Percentiles rank a stretch among this genome's conserved stretches.
Conservation (phyloP, 53 echinoderm and acorn worm species). For the Temnopleurus reevesii region DNA sequence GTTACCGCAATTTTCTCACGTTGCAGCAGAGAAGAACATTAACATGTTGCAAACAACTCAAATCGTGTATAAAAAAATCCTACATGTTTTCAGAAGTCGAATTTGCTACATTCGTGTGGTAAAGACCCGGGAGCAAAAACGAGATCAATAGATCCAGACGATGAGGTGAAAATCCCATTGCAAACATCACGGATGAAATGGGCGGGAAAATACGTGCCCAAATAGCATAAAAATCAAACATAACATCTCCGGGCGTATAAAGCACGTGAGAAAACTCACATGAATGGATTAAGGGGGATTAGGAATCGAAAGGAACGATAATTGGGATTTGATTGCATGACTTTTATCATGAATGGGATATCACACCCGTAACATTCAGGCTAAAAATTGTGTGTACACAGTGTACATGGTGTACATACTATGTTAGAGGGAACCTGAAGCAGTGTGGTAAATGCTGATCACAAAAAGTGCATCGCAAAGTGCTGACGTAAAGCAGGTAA, state of each 20-base stretch:
- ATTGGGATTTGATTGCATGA: constrained; percentile 3
- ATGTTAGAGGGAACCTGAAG: no score
- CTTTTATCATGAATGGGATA: not conserved
- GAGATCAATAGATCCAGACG: not conserved
- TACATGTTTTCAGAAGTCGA: not conserved
- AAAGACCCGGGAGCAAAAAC: not conserved
- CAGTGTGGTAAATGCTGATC: no score
- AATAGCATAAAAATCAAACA: not conserved
- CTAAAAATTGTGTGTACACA: not conserved
- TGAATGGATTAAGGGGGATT: constrained; percentile 4
- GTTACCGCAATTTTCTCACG: no score
- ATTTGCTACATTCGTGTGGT: not conserved
- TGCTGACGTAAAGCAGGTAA: no score
- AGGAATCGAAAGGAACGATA: not conserved
- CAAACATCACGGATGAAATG: not conserved
- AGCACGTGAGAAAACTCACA: not conserved
- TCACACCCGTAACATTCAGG: not conserved
- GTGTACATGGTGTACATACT: not conserved
- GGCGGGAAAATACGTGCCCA: not conserved
- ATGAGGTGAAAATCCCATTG: not conserved
- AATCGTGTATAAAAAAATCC: no score
- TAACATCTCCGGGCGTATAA: not conserved
- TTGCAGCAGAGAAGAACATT: no score
- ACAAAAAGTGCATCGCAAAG: no score
- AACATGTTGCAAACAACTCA: no score